These are phyloP conservation scores for Drosophila ercepeae DNA, from an alignment of 1,140 invertebrate species.

Conservation along the genomic window DNA sequence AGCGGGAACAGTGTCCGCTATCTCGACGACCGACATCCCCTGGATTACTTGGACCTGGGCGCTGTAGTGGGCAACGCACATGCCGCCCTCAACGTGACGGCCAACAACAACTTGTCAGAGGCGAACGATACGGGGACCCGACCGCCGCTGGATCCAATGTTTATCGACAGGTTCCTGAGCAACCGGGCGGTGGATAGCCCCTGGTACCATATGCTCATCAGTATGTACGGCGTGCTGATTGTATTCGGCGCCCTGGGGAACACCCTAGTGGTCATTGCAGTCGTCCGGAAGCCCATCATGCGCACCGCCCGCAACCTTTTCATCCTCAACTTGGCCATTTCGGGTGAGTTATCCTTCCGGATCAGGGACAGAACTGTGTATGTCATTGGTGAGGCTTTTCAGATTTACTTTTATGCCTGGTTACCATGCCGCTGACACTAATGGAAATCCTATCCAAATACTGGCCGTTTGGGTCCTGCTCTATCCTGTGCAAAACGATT, in stretches of 20 bases:
- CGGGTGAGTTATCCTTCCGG: slow-evolving; percentile 79
- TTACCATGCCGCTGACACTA: slow-evolving; percentile 93
- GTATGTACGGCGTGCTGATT: slow-evolving; percentile 90
- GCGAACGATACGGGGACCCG: slow-evolving; percentile 31
- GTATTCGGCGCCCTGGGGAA: slow-evolving; percentile 91
- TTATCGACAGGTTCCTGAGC: slow-evolving; percentile 86
- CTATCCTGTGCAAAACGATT: slow-evolving; percentile 91
- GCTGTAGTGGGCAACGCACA: not conserved
- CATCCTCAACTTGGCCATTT: slow-evolving; percentile 95
- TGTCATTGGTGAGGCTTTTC: slow-evolving; percentile 30
- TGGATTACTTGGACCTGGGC: slow-evolving; percentile 52
- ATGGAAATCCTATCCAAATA: slow-evolving; percentile 91
- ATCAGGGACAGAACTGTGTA: not conserved
- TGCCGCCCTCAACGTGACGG: slow-evolving; percentile 8
- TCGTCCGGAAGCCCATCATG: slow-evolving; percentile 91
- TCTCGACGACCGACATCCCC: slow-evolving; percentile 40
- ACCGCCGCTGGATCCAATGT: slow-evolving; percentile 56
- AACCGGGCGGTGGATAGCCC: slow-evolving; percentile 88
- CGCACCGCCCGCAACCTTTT: slow-evolving; percentile 94
- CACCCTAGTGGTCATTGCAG: slow-evolving; percentile 91
- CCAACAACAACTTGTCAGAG: slow-evolving; percentile 18
- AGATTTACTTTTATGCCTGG: slow-evolving; percentile 92
- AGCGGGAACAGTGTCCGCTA: slow-evolving; percentile 28
- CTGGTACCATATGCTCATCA: slow-evolving; percentile 87
- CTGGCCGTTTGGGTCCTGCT: slow-evolving; percentile 88